phyloP scores from a whole-genome alignment of 2,888 invertebrate species.

The Heliconius erato region DNA sequence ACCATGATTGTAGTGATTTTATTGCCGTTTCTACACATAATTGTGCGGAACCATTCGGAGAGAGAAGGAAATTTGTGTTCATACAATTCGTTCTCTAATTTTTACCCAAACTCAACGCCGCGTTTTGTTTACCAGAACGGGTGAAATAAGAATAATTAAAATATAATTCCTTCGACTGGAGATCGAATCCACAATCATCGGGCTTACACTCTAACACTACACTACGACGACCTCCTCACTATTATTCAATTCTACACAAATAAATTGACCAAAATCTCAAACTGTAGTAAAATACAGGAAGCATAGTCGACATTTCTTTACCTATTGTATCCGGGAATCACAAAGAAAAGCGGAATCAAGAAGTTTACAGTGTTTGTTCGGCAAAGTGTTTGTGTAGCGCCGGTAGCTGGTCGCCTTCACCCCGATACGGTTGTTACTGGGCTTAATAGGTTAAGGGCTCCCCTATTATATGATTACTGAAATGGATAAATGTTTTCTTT shows the following conservation, averaged over 20 bases:
- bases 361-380: constrained; percentile 22
- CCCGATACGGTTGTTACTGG: constrained; percentile 41
- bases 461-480: constrained; percentile 27
- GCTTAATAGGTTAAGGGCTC: constrained; percentile 45
- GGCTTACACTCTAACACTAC: too few species aligned
- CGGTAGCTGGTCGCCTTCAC: constrained; percentile 39
- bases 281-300: not conserved
- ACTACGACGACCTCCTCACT: too few species aligned
- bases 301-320: not conserved
- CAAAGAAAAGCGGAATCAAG: constrained; percentile 30
- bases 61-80: too few species aligned
- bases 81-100: too few species aligned
- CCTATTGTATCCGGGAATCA: constrained; percentile 1
- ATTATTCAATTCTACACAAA: not conserved
- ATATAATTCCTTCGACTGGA: not conserved
- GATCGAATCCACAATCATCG: not conserved
- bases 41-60: too few species aligned
- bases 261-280: not conserved
- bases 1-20: too few species aligned
- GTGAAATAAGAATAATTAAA: not conserved
- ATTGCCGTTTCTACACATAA: too few species aligned
- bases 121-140: too few species aligned
- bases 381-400: constrained; percentile 16
- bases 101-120: too few species aligned
- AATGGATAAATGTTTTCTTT: not conserved